Conservation (phyloP, 2,113 vertebrate genomes). For the Sphaerodactylus townsendi region DNA sequence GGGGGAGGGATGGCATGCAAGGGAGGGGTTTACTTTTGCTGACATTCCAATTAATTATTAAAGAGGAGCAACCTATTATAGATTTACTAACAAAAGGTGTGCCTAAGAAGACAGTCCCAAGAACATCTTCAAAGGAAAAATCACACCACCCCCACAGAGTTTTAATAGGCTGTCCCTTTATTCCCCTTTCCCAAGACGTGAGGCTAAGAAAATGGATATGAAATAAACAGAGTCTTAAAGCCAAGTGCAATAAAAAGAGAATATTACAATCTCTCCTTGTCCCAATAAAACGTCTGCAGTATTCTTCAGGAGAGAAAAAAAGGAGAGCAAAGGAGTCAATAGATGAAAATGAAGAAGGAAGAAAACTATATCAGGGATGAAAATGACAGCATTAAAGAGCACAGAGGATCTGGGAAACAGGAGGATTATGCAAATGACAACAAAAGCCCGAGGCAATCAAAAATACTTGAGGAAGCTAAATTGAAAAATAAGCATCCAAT, state of each 20-base stretch:
- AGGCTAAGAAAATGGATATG: conserved; percentile 31
- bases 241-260: conserved; percentile 36
- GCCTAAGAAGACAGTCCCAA: conserved; percentile 21
- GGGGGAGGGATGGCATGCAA: too few species aligned
- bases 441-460: conserved; percentile 59
- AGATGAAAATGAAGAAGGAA: conserved; percentile 35
- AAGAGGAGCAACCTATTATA: not conserved
- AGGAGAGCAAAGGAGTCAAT: conserved; percentile 36
- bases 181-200: not conserved
- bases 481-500: conserved; percentile 66
- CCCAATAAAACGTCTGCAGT: conserved; percentile 40
- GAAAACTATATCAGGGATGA: conserved; percentile 52
- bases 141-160: not conserved
- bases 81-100: conserved; percentile 33
- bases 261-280: conserved; percentile 43
- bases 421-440: conserved; percentile 61
- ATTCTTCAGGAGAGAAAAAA: conserved; percentile 31
- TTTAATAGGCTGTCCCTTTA: conserved; percentile 10
- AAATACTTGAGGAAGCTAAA: conserved; percentile 64
- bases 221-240: conserved; percentile 58
- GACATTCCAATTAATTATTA: conserved; percentile 39
- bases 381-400: conserved; percentile 43
- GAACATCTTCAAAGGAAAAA: not conserved
- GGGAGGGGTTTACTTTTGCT: conserved; percentile 20
- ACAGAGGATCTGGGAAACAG: conserved; percentile 52